Conservation (phyloP, 2,888 invertebrate genomes). For the Agrilus biguttatus region DNA sequence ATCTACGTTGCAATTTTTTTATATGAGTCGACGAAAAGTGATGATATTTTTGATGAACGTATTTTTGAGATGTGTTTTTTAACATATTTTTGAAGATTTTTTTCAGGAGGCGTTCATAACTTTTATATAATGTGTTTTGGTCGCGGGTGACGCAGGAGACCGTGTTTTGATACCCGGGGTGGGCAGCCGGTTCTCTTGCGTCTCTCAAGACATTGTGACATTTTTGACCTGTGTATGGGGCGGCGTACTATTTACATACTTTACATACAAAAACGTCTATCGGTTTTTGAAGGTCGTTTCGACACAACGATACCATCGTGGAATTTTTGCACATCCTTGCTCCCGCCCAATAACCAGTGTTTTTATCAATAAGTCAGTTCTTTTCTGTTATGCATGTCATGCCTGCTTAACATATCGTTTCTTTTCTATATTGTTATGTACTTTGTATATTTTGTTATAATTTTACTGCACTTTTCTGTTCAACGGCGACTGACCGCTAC, state of each 20-base stretch:
- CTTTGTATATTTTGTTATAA: conserved; percentile 46
- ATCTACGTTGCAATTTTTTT: conserved; percentile 11
- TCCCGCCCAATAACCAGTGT: conserved; percentile 36
- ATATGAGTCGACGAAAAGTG: conserved; percentile 6
- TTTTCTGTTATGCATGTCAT: conserved; percentile 43
- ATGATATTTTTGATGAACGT: conserved; percentile 17
- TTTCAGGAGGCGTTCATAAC: conserved; percentile 12
- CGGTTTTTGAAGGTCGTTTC: conserved; percentile 61
- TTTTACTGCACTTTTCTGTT: conserved; percentile 52
- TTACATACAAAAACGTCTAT: conserved; percentile 38
- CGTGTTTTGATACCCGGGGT: conserved; percentile 32
- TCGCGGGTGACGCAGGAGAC: conserved; percentile 29
- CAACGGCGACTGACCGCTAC: conserved; percentile 42
- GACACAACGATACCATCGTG: conserved; percentile 31
- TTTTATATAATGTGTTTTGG: conserved; percentile 25
- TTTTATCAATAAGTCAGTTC: conserved; percentile 17
- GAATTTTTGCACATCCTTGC: conserved; percentile 53
- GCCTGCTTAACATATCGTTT: conserved; percentile 55
- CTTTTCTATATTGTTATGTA: conserved; percentile 27
- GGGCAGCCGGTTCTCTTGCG: conserved; percentile 29
- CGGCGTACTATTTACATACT: conserved; percentile 46
- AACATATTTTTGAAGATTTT: conserved; percentile 24
- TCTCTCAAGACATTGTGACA: conserved; percentile 55
- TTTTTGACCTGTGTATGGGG: conserved; percentile 80
- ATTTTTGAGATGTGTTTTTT: conserved; percentile 21